Conservation (phyloP, 2,888 invertebrate genomes). For the Meandrusa payeni region DNA sequence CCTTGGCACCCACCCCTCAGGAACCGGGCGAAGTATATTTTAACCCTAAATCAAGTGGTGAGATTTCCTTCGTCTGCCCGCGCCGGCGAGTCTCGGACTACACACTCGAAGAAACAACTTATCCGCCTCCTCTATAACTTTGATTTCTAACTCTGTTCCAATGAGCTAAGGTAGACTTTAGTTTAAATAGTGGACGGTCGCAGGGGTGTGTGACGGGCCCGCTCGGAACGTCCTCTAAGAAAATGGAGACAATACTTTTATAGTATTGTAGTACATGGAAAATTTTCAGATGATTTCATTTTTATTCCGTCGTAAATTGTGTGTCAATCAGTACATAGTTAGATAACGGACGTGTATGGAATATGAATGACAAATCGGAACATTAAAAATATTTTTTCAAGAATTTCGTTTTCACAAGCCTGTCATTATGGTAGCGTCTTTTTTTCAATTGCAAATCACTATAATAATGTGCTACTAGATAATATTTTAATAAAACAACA, state of each 20-base stretch:
- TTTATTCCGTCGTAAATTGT: constrained; percentile 6
- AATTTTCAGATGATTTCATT: constrained; percentile 33
- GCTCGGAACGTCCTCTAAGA: constrained; percentile 68
- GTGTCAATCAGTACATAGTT: too few relatives aligned
- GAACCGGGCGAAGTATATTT: constrained; percentile 58
- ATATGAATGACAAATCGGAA: too few relatives aligned
- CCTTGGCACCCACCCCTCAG: constrained; percentile 50
- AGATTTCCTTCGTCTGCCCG: constrained; percentile 52
- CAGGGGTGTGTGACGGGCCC: constrained; percentile 66
- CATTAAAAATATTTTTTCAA: too few relatives aligned
- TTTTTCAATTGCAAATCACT: too few relatives aligned
- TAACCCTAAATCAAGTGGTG: constrained; percentile 65
- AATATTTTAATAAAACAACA: too few relatives aligned
- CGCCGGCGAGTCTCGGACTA: constrained; percentile 61
- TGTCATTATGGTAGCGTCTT: too few relatives aligned
- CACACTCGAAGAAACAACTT: constrained; percentile 31
- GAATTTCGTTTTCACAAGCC: too few relatives aligned
- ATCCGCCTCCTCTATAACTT: constrained; percentile 18
- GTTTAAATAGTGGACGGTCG: constrained; percentile 13
- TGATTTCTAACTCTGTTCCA: constrained; percentile 23
- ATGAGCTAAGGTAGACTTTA: constrained; percentile 30
- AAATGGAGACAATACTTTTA: constrained; percentile 75
- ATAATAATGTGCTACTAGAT: too few relatives aligned
- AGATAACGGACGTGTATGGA: too few relatives aligned
- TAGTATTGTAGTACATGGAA: constrained; percentile 51